Evolutionary conservation across 2,797 vertebrate species (phyloP).

Genomic region (Jordanella pulchra): DNA sequence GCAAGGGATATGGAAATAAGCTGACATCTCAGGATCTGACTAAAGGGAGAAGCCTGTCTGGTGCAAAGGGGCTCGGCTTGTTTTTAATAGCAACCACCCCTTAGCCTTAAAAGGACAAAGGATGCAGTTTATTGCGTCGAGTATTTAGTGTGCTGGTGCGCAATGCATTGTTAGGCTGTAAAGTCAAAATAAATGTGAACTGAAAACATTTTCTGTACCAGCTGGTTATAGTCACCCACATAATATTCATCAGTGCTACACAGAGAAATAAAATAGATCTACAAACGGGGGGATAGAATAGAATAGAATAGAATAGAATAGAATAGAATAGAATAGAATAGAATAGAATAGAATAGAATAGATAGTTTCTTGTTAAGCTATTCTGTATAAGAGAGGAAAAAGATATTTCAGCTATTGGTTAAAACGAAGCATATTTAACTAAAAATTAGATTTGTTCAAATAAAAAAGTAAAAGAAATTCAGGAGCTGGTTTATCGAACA

Average conservation of each 20-base stretch:
- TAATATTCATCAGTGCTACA: not conserved
- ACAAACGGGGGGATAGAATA: not conserved
- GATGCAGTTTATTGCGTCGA: slow-evolving; percentile 44
- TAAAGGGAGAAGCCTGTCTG: slow-evolving; percentile 55
- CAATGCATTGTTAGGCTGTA: slow-evolving; percentile 13
- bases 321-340: no score
- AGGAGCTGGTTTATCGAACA: no score
- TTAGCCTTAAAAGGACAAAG: slow-evolving; percentile 71
- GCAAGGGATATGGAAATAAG: slow-evolving; percentile 54
- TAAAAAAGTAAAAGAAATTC: no score
- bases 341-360: no score
- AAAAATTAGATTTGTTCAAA: no score
- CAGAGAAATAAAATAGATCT: not conserved
- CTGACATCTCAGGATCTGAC: slow-evolving; percentile 51
- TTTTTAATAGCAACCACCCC: slow-evolving; percentile 38
- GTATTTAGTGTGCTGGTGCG: slow-evolving; percentile 21
- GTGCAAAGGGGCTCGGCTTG: slow-evolving; percentile 74
- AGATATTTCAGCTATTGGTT: no score
- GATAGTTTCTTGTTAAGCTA: no score
- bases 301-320: no score
- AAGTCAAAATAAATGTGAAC: slow-evolving; percentile 5
- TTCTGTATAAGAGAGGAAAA: no score
- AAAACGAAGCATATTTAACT: no score
- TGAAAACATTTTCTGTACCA: not conserved
- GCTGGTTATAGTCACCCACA: not conserved